phyloP scores from a whole-genome alignment of 2,888 invertebrate species.

The Anaspis maculata region DNA sequence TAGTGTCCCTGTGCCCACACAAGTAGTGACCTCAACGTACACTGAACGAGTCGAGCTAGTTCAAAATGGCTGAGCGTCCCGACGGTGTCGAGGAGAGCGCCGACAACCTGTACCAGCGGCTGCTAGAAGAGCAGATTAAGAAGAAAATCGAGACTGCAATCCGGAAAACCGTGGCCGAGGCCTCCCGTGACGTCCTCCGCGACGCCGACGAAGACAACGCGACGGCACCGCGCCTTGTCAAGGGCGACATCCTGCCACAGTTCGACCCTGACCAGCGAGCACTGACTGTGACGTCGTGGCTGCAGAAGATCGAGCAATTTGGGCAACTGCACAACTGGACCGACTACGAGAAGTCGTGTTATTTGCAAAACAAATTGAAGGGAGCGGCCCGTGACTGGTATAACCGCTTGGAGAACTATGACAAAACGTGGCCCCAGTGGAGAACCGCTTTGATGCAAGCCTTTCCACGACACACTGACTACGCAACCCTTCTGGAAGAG shows the following conservation, averaged over 20 bases:
- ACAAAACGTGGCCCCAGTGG: constrained; percentile 25
- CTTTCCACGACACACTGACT: constrained; percentile 24
- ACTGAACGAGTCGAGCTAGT: too few relatives aligned
- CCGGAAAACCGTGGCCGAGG: too few relatives aligned
- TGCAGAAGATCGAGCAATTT: constrained; percentile 9
- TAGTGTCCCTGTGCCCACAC: too few relatives aligned
- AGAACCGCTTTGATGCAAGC: constrained; percentile 18
- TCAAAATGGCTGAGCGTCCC: too few relatives aligned
- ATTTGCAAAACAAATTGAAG: constrained; percentile 5
- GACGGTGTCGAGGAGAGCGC: too few relatives aligned
- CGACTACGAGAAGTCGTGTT: constrained; percentile 7
- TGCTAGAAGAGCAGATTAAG: too few relatives aligned
- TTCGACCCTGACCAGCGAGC: too few relatives aligned
- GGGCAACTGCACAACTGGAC: constrained; percentile 8
- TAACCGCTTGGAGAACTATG: constrained; percentile 15
- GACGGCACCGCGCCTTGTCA: neutral
- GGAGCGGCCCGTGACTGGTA: constrained; percentile 15
- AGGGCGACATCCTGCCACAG: constrained; percentile 2
- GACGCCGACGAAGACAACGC: constrained; percentile 1
- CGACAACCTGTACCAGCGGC: too few relatives aligned
- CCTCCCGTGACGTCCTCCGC: too few relatives aligned
- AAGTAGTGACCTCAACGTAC: too few relatives aligned
- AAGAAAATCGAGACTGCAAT: too few relatives aligned
- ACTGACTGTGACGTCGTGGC: constrained; percentile 7
- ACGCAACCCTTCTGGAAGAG: constrained; percentile 23